Percentiles rank a stretch among this genome's conserved stretches.
These are phyloP conservation scores for Heliconius nattereri DNA, from an alignment of 1,140 invertebrate genomes.

Conservation along the genomic window DNA sequence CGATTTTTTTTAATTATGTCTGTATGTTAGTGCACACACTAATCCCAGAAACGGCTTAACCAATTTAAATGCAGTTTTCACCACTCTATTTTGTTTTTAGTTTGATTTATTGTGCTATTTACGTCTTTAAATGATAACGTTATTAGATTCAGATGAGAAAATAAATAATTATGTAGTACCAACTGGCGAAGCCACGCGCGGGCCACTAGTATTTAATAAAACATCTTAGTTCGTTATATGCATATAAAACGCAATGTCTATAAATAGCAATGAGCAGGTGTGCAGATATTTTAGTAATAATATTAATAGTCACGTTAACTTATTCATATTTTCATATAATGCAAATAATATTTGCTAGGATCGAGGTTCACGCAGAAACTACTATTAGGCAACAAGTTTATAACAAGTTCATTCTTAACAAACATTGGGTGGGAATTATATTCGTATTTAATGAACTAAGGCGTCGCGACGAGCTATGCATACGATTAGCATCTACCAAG, in stretches of 20 bases:
- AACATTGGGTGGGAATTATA: constrained; percentile 43
- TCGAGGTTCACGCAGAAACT: constrained; percentile 23
- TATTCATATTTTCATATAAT: constrained; percentile 2
- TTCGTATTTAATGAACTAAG: constrained; percentile 48
- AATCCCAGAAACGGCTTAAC: too few relatives aligned
- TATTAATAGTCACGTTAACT: not conserved
- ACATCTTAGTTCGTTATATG: not conserved
- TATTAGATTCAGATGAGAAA: too few relatives aligned
- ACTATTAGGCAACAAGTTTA: constrained; percentile 39
- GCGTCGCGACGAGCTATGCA: constrained; percentile 57
- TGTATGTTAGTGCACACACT: too few relatives aligned
- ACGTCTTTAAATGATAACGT: too few relatives aligned
- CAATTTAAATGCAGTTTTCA: too few relatives aligned
- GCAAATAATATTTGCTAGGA: constrained; percentile 22
- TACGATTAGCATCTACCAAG: constrained; percentile 58
- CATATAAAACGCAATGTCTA: not conserved
- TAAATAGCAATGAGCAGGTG: constrained; percentile 4
- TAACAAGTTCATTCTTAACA: constrained; percentile 44
- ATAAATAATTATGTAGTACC: too few relatives aligned
- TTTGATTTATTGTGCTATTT: too few relatives aligned
- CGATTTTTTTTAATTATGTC: too few relatives aligned
- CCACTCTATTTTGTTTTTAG: too few relatives aligned
- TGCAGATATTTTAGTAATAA: not conserved
- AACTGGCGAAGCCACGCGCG: too few relatives aligned
- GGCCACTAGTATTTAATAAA: not conserved